phyloP scores from a whole-genome alignment of 2,888 invertebrate species.

The Cataglyphis albicans region DNA sequence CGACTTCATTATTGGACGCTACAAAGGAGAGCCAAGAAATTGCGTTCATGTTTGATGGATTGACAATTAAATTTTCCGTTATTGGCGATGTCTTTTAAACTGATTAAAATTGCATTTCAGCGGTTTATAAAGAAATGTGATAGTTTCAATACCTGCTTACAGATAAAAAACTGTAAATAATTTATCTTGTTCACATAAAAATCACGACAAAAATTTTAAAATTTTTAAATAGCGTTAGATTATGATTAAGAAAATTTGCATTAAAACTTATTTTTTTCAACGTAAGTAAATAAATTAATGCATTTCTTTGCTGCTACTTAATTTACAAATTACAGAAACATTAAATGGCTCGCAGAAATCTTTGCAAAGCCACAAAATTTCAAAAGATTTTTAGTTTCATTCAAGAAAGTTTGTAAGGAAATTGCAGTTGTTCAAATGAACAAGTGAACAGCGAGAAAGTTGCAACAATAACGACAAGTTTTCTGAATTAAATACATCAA shows the following conservation, averaged over 20 bases:
- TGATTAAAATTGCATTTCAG: background rate
- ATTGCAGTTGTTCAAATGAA: constrained; percentile 4
- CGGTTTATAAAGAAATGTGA: background rate
- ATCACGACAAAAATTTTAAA: background rate
- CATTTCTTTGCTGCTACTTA: background rate
- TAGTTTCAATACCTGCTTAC: background rate
- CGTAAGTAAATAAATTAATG: constrained; percentile 21
- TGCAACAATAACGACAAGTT: background rate
- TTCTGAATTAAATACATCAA: background rate
- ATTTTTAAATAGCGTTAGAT: background rate
- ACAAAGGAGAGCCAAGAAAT: constrained; percentile 46
- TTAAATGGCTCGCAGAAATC: constrained; percentile 13
- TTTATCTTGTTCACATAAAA: constrained; percentile 11
- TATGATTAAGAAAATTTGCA: background rate
- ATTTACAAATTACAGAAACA: background rate
- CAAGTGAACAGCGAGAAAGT: background rate
- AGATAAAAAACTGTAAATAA: constrained; percentile 13
- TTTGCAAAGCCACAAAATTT: background rate
- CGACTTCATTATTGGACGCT: constrained; percentile 45
- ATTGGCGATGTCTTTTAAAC: constrained; percentile 11
- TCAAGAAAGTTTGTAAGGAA: background rate
- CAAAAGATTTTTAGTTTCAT: constrained; percentile 1
- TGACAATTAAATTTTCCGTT: constrained; percentile 46
- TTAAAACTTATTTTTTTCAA: constrained; percentile 6
- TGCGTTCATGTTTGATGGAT: constrained; percentile 48